phyloP scores from a whole-genome alignment of 2,797 vertebrate genomes.

The Malurus splendens region DNA sequence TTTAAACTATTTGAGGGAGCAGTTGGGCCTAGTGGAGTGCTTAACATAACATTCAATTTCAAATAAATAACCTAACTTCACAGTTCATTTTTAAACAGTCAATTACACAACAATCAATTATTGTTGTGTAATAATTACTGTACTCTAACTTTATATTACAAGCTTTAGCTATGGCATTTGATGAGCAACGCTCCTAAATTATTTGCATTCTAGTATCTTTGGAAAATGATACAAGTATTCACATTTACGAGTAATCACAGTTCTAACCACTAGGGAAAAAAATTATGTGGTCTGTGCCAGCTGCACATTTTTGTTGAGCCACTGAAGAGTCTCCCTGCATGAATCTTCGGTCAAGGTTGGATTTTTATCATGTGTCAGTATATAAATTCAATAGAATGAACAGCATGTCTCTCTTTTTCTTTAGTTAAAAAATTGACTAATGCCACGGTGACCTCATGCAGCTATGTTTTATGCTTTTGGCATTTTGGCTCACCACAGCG shows the following conservation, averaged over 20 bases:
- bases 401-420: background rate
- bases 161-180: background rate
- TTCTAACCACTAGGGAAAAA: background rate
- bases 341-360: background rate
- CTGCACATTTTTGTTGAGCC: background rate
- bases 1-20: background rate
- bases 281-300: background rate
- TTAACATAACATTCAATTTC: background rate
- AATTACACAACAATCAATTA: background rate
- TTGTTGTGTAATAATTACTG: background rate
- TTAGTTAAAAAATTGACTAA: background rate
- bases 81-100: background rate
- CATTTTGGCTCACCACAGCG: background rate
- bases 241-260: background rate
- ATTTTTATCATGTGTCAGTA: background rate
- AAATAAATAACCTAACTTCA: background rate
- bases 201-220: background rate
- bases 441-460: background rate
- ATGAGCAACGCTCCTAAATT: background rate
- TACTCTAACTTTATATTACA: background rate
- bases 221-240: background rate
- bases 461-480: background rate
- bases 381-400: conserved; percentile 5
- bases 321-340: background rate
- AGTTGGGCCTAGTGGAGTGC: background rate